phyloP scores from a whole-genome alignment of 2,113 vertebrate species.

The Polypterus bichir region DNA sequence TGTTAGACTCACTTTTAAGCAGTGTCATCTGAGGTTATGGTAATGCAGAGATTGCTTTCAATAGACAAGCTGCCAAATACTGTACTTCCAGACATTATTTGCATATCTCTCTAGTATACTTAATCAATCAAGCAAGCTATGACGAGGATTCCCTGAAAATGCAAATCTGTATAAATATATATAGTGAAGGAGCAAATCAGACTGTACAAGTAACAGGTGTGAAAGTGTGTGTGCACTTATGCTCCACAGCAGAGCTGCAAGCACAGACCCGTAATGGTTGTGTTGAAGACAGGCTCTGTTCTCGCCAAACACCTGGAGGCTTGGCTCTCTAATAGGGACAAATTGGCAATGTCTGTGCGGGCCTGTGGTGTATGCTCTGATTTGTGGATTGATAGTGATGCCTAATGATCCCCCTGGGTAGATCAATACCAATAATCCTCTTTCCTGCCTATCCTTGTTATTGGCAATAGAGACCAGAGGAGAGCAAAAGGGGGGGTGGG shows the following conservation, averaged over 20 bases:
- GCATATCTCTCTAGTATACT: too few species aligned
- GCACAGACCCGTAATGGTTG: slow-evolving; percentile 32
- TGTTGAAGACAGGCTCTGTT: slow-evolving; percentile 59
- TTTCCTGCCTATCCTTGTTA: slow-evolving; percentile 88
- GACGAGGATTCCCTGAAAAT: too few species aligned
- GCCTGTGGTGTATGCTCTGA: slow-evolving; percentile 79
- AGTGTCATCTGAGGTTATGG: too few species aligned
- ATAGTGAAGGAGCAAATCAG: too few species aligned
- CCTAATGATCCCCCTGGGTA: slow-evolving; percentile 98
- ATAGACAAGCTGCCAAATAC: too few species aligned
- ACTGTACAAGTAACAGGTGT: not conserved
- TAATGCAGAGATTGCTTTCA: too few species aligned
- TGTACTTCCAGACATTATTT: too few species aligned
- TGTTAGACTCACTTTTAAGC: too few species aligned
- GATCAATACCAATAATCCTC: slow-evolving; percentile 98
- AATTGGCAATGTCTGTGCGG: slow-evolving; percentile 96
- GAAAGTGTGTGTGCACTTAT: not conserved
- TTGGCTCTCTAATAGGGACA: slow-evolving; percentile 91
- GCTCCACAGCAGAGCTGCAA: not conserved
- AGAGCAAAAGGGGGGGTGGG: slow-evolving; percentile 25
- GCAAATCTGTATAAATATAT: too few species aligned
- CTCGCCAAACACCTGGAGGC: slow-evolving; percentile 82
- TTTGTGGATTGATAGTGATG: slow-evolving; percentile 98
- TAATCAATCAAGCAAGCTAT: too few species aligned
- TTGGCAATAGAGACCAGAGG: slow-evolving; percentile 70